Evolutionary conservation across 2,797 vertebrate genomes (phyloP).

Genomic region (Siniperca undulata): DNA sequence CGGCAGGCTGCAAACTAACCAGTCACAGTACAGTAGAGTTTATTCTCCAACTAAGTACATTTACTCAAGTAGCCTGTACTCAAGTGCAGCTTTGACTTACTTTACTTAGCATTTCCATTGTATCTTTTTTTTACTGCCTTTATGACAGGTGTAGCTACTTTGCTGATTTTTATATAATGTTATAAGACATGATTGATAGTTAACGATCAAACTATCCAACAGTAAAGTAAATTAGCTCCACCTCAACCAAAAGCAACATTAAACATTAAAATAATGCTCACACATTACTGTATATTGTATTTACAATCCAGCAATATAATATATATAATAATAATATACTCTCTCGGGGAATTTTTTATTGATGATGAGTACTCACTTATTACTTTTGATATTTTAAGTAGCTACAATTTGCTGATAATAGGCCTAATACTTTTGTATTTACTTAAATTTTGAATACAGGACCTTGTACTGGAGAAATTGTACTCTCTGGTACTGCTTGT

Average conservation of each 20-base stretch:
- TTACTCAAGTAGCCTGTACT: not conserved
- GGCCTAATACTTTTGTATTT: not conserved
- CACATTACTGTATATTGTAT: not conserved
- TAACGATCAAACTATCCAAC: not conserved
- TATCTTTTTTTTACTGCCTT: not conserved
- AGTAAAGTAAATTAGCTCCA: not conserved
- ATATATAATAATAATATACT: not conserved
- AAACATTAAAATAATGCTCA: not conserved
- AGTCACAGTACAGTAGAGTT: not conserved
- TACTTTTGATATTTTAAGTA: not conserved
- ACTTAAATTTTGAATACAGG: not conserved
- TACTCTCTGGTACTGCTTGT: not conserved
- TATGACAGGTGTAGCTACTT: not conserved
- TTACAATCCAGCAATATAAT: not conserved
- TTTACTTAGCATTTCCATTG: not conserved
- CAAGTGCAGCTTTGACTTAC: not conserved
- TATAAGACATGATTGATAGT: not conserved
- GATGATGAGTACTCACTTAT: not conserved
- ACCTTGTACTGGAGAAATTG: not conserved
- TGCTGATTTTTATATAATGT: not conserved
- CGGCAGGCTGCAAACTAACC: not conserved
- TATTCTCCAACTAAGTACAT: not conserved
- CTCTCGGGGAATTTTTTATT: not conserved
- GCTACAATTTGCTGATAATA: not conserved
- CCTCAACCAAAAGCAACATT: not conserved